Evolutionary conservation across 2,113 vertebrate genomes (phyloP).

Genomic region (Percina caprodes): DNA sequence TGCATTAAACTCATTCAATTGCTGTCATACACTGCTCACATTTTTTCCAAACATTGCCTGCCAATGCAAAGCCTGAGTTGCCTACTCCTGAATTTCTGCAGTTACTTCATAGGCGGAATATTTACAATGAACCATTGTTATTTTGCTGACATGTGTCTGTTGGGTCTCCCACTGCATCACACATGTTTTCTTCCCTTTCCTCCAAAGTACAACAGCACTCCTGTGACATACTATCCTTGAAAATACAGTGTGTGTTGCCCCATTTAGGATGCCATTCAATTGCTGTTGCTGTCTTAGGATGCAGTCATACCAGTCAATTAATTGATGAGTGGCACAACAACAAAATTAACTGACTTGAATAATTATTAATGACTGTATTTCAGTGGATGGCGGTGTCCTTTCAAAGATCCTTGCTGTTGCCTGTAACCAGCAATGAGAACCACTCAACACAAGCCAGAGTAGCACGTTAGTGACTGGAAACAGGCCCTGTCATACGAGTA

Average conservation of each 20-base stretch:
- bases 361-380: conserved; percentile 2
- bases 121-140: conserved; percentile 67
- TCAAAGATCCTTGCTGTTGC: neutral
- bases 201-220: neutral
- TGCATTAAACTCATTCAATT: conserved; percentile 1
- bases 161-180: conserved; percentile 54
- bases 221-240: neutral
- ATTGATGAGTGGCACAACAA: neutral
- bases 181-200: conserved; percentile 16
- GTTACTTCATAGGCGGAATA: conserved; percentile 56
- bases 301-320: neutral
- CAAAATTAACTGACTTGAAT: no score
- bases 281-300: neutral
- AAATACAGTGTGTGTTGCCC: neutral
- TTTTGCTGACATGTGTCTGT: conserved; percentile 69
- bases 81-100: conserved; percentile 58
- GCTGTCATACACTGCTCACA: neutral
- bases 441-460: conserved; percentile 15
- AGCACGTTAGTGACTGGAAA: conserved; percentile 13
- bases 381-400: neutral
- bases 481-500: conserved; percentile 21
- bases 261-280: neutral
- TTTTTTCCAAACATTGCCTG: conserved; percentile 5
- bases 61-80: conserved; percentile 35
- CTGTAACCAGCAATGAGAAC: neutral